phyloP scores from a whole-genome alignment of 2,113 vertebrate species.

The Ailurus styani region DNA sequence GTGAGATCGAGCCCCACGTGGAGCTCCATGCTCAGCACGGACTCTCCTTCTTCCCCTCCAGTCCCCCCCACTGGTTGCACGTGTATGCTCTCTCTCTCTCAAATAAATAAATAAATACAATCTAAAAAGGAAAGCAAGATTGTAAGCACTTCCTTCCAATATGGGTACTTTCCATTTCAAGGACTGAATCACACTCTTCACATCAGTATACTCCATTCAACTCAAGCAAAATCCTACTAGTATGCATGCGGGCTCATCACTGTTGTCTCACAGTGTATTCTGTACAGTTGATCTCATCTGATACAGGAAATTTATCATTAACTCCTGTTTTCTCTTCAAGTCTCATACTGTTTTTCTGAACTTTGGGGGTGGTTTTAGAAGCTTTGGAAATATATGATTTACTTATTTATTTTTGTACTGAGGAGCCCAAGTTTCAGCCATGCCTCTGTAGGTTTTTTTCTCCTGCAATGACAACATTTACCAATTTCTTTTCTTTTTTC shows the following conservation, averaged over 20 bases:
- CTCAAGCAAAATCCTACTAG: neutral
- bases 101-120: neutral
- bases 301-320: neutral
- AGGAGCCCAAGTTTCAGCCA: neutral
- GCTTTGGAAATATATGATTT: neutral
- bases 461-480: neutral
- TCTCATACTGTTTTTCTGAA: neutral
- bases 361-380: neutral
- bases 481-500: no score
- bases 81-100: no score
- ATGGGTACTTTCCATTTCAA: neutral
- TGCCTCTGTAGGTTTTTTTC: neutral
- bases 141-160: neutral
- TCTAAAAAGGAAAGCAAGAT: neutral
- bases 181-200: neutral
- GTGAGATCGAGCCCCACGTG: neutral
- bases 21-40: neutral
- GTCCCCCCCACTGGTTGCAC: no score
- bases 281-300: neutral
- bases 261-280: accelerated
- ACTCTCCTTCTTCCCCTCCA: neutral
- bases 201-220: neutral
- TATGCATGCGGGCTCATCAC: neutral
- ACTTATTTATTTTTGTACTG: neutral
- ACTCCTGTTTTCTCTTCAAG: neutral